Evolutionary conservation across 2,888 invertebrate species (phyloP).

Genomic region (Tinea pellionella): DNA sequence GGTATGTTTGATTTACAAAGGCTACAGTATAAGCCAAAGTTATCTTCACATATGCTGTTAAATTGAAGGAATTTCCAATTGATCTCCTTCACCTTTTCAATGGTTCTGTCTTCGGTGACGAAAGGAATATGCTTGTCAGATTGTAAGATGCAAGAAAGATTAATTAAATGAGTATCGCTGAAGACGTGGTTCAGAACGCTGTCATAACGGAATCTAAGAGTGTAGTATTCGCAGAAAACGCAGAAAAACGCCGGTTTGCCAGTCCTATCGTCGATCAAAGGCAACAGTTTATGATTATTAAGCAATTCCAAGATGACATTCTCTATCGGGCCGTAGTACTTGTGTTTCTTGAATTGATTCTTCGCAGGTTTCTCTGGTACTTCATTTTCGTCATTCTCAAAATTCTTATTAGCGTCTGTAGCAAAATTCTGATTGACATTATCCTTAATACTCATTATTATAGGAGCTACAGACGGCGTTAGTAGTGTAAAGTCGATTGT

Average conservation of each 20-base stretch:
- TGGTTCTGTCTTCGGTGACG: slow-evolving; percentile 33
- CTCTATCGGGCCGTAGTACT: slow-evolving; percentile 59
- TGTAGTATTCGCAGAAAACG: slow-evolving; percentile 59
- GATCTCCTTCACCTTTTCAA: slow-evolving; percentile 47
- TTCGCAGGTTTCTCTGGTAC: slow-evolving; percentile 45
- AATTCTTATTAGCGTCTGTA: slow-evolving; percentile 50
- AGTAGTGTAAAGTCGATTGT: slow-evolving; percentile 45
- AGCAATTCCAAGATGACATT: slow-evolving; percentile 44
- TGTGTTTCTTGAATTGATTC: slow-evolving; percentile 49
- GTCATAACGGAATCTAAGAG: slow-evolving; percentile 55
- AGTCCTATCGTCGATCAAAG: slow-evolving; percentile 54
- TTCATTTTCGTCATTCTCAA: slow-evolving; percentile 53
- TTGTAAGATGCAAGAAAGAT: slow-evolving; percentile 48
- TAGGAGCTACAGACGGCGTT: slow-evolving; percentile 54
- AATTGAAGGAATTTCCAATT: slow-evolving; percentile 46
- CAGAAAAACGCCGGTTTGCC: slow-evolving; percentile 62
- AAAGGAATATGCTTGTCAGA: slow-evolving; percentile 50
- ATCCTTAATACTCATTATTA: slow-evolving; percentile 62
- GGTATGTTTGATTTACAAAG: slow-evolving; percentile 42
- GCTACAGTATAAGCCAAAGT: slow-evolving; percentile 33
- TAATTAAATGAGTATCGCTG: slow-evolving; percentile 51
- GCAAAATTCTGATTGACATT: slow-evolving; percentile 61
- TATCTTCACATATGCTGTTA: slow-evolving; percentile 33
- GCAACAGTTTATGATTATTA: slow-evolving; percentile 45
- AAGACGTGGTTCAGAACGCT: slow-evolving; percentile 60